Evolutionary conservation across 2,888 invertebrate genomes (phyloP), one percentile per base, ranked within the genome.

Genomic region (Liposcelis brunnea): DNA sequence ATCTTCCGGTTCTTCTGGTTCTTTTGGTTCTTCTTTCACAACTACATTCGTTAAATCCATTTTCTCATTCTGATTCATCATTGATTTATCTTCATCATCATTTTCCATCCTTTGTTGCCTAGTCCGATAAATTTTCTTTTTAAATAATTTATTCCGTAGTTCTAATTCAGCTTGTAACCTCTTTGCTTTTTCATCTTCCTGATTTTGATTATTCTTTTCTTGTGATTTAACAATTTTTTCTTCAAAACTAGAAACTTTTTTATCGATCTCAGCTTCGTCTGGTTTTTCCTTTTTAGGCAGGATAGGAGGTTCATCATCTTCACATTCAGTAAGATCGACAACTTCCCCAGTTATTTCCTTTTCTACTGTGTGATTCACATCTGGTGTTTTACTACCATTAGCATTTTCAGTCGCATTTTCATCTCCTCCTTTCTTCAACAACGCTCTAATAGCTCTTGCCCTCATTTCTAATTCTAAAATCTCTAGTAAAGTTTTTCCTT

Each of bases 391-490:
- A 42, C 21, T n/a, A 11, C 21, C 10, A 21, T 21, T 19, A 19
- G 26, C 42, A 14, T 19, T 26, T n/a, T 42, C 10, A 21, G 7
- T 19, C 21, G 26, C 42, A 14, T 19, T 26, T n/a, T 42, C 42
- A 21, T 38, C 14, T 16, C 31, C 38, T 6, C 45, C 45, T 45
- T 47, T 47, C 38, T 52, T 49, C 16, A 56, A 43, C 51, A 72
- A 61, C 21, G 71, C 68, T 52, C 70, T 64, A 50, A 72, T 72
- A 4, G 71, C 72, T 45, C 70, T 58, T 1, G 72, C 72, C 53
- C 72, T 62, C 71, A 72, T 71, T 57, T 72, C 71, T 42, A 72
- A 55, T 53, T 72, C 71, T 43, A 72, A 55, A 26, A 72, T 59
- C 56, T 72, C 72, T 49, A 71, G 59, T 19, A 68, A 56, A 52